Conservation (phyloP, 64 coral and sea anemone species). For the Montipora cactus region DNA sequence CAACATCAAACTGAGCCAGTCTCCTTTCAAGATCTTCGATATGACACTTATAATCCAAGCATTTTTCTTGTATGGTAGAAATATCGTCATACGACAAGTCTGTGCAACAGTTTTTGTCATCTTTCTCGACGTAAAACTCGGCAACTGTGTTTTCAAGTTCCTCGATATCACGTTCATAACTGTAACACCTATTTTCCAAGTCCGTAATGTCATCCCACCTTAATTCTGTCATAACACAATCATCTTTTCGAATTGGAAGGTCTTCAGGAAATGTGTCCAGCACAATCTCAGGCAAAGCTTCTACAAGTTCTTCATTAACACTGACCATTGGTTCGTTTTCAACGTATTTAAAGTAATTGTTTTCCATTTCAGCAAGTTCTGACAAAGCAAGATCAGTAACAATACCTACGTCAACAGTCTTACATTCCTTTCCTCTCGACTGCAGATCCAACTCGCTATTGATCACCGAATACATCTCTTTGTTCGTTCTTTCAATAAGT, state of each 20-base stretch:
- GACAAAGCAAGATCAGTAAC: constrained; percentile 58
- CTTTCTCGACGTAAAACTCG: background rate
- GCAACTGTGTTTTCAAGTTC: constrained; percentile 38
- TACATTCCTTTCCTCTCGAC: background rate
- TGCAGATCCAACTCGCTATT: background rate
- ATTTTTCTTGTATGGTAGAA: constrained; percentile 10
- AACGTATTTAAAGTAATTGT: constrained; percentile 33
- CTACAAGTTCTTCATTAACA: background rate
- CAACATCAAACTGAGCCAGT: constrained; percentile 10
- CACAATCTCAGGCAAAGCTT: constrained; percentile 42
- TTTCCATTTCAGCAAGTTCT: constrained; percentile 67
- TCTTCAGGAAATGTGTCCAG: constrained; percentile 50
- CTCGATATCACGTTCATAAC: constrained; percentile 27
- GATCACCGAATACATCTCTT: background rate
- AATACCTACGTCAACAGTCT: constrained; percentile 16
- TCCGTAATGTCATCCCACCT: constrained; percentile 49
- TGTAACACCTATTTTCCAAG: constrained; percentile 19
- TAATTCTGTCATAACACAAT: constrained; percentile 64
- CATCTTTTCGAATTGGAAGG: background rate
- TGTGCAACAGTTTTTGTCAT: constrained; percentile 23
- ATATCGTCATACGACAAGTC: constrained; percentile 40
- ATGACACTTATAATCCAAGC: background rate
- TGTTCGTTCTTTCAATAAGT: constrained; percentile 21
- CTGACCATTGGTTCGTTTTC: constrained; percentile 7
- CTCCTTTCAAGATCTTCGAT: constrained; percentile 37